Percentiles rank a stretch among this genome's conserved stretches.
Conservation (phyloP, 2,797 vertebrate species). For the Pipistrellus pipistrellus region DNA sequence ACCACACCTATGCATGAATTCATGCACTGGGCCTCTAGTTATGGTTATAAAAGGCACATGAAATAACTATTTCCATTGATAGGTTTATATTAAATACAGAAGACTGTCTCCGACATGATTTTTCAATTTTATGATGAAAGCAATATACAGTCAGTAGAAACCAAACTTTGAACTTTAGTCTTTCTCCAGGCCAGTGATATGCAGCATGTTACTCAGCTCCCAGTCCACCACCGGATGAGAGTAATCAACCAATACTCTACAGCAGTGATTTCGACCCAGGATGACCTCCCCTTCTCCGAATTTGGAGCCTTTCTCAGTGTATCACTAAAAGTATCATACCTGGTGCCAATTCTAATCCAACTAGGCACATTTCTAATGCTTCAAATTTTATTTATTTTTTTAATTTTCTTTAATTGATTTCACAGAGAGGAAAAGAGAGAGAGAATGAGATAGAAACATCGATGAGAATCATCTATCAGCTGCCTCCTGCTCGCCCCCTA, state of each 20-base stretch:
- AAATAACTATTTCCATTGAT: slow-evolving; percentile 8
- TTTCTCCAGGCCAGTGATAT: neutral
- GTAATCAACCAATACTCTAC: too few species aligned
- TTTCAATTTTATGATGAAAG: neutral
- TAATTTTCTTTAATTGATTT: too few species aligned
- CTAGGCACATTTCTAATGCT: neutral
- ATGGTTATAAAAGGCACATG: neutral
- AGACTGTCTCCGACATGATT: neutral
- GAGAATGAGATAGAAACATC: too few species aligned
- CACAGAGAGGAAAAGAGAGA: too few species aligned
- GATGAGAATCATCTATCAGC: too few species aligned
- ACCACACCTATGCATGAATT: too few species aligned
- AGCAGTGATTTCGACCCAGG: neutral
- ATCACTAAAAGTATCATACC: neutral
- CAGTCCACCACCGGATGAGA: neutral
- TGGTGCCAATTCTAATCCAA: neutral
- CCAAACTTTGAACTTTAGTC: neutral
- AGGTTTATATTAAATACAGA: slow-evolving; percentile 31
- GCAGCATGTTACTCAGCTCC: neutral
- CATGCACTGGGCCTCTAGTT: neutral
- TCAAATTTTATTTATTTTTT: neutral
- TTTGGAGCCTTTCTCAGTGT: neutral
- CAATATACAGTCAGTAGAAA: neutral
- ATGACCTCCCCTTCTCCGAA: neutral
- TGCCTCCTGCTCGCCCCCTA: too few species aligned